A percentile compares a stretch with the other conserved stretches of the same genome.
Evolutionary conservation across 2,113 vertebrate species (phyloP).

Genomic region (Ardeotis arabs): DNA sequence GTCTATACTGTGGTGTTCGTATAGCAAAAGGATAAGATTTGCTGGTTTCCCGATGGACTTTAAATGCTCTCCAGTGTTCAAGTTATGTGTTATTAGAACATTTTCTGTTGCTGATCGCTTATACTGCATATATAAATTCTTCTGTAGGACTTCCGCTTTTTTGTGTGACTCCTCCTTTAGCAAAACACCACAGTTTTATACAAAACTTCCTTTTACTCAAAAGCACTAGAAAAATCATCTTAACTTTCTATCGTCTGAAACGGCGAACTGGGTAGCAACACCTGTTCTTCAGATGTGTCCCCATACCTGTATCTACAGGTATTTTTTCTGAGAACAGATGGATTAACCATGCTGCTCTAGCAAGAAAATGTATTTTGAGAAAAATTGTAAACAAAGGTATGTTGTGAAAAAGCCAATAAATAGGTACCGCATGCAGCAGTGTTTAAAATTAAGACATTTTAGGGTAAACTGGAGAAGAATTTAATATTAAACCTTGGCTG

Average conservation of each 20-base stretch:
- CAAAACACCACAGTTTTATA: background rate
- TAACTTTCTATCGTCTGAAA: background rate
- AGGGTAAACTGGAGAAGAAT: background rate
- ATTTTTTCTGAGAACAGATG: background rate
- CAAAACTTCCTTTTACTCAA: background rate
- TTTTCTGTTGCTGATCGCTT: slow-evolving; percentile 89
- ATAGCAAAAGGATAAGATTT: slow-evolving; percentile 85
- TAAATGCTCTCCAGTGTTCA: slow-evolving; percentile 80
- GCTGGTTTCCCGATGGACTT: slow-evolving; percentile 83
- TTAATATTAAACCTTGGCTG: background rate
- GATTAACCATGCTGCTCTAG: background rate
- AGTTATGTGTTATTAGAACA: slow-evolving; percentile 75
- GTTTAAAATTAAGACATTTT: background rate
- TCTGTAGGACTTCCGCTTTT: slow-evolving; percentile 82
- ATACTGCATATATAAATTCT: slow-evolving; percentile 86
- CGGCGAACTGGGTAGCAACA: background rate
- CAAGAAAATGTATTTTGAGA: background rate
- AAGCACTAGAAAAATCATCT: background rate
- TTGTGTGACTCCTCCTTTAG: slow-evolving; percentile 76
- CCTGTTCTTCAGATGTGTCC: background rate
- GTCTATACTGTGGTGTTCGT: slow-evolving; percentile 87
- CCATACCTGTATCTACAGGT: background rate
- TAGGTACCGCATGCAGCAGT: background rate
- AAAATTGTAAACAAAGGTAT: background rate
- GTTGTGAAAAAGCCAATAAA: background rate